Conservation (phyloP, 2,888 invertebrate genomes). For the Xylota segnis region DNA sequence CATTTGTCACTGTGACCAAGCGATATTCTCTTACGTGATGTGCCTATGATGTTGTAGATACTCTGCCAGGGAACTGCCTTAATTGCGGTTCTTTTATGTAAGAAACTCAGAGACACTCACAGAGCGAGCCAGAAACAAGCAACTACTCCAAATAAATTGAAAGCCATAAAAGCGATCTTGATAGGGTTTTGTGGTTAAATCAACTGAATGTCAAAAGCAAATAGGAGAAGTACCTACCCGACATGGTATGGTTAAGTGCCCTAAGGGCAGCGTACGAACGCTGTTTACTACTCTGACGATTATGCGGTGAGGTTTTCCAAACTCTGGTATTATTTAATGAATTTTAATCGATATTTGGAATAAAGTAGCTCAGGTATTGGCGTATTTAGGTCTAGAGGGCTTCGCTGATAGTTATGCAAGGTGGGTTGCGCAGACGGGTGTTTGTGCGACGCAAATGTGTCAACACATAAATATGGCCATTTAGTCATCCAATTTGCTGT, state of each 20-base stretch:
- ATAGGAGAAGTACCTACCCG: constrained; percentile 23
- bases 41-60: constrained; percentile 38
- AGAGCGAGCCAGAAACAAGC: not conserved
- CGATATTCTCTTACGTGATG: constrained; percentile 57
- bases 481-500: not conserved
- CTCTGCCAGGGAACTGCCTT: constrained; percentile 19
- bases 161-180: constrained; percentile 29
- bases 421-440: not conserved
- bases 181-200: constrained; percentile 42
- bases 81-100: constrained; percentile 68
- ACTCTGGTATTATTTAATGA: constrained; percentile 26
- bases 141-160: constrained; percentile 31
- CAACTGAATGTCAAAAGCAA: constrained; percentile 28
- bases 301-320: constrained; percentile 22
- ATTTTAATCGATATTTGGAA: constrained; percentile 40
- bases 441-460: not conserved
- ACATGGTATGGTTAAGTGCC: not conserved
- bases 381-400: constrained; percentile 13
- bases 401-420: constrained; percentile 3
- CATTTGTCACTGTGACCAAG: not conserved
- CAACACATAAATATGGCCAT: not conserved
- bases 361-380: constrained; percentile 11
- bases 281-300: not conserved
- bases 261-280: constrained; percentile 2
- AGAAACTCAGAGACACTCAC: constrained; percentile 32